These are phyloP conservation scores for Papilio gigon DNA, from an alignment of 2,888 invertebrate genomes.

Conservation along the genomic window DNA sequence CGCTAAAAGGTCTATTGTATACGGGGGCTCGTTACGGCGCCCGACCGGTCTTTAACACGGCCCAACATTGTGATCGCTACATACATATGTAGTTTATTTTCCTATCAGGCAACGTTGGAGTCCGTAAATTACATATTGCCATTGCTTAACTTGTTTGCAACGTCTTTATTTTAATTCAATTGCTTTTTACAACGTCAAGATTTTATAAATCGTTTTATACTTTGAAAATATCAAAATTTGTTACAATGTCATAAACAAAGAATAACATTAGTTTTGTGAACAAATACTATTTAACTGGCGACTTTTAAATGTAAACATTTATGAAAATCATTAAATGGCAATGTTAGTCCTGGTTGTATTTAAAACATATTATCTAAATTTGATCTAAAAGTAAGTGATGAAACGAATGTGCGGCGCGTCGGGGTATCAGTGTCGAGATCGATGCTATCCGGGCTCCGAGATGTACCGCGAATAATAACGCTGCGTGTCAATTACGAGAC, in stretches of 20 bases:
- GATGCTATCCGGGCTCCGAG: conserved; percentile 75
- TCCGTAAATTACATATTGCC: conserved; percentile 24
- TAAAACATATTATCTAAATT: conserved; percentile 6
- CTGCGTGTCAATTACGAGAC: conserved; percentile 79
- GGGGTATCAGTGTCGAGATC: conserved; percentile 47
- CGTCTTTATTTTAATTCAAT: background rate
- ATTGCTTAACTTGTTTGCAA: background rate
- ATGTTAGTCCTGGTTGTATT: background rate
- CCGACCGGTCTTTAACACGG: conserved; percentile 80
- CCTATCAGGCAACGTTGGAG: conserved; percentile 37
- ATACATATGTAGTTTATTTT: conserved; percentile 72
- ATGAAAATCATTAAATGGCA: background rate
- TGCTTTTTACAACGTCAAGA: background rate
- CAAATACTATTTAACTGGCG: too few species aligned
- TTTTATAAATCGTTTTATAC: too few species aligned
- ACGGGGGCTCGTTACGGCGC: conserved; percentile 76
- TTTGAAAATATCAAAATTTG: too few species aligned
- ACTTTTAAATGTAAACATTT: background rate
- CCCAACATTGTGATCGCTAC: conserved; percentile 78
- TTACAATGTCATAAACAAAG: too few species aligned
- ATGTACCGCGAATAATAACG: conserved; percentile 78
- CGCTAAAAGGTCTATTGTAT: conserved; percentile 83
- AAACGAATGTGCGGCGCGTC: conserved; percentile 23
- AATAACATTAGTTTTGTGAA: too few species aligned
- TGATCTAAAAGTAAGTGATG: conserved; percentile 24